A percentile compares a stretch with the other conserved stretches of the same genome.
These are phyloP conservation scores for Pammene fasciana DNA, from an alignment of 2,888 invertebrate species.

Conservation along the genomic window DNA sequence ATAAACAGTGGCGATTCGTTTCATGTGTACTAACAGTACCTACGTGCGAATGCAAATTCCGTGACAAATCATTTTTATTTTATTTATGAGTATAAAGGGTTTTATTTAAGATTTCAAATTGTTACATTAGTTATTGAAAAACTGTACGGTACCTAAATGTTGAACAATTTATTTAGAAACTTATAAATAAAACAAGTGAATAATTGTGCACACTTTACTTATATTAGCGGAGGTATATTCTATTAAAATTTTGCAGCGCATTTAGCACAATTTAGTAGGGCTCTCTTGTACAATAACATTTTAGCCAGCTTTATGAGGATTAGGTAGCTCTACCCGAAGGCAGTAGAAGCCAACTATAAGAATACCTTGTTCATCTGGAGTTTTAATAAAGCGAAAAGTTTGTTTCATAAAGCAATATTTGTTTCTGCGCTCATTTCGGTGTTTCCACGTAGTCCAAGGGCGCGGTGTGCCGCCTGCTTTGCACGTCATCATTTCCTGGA, in stretches of 20 bases:
- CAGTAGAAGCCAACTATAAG: constrained; percentile 36
- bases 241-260: too few relatives aligned
- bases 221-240: too few relatives aligned
- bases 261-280: too few relatives aligned
- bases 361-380: constrained; percentile 44
- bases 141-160: too few relatives aligned
- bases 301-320: background rate
- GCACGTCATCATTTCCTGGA: constrained; percentile 81
- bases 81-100: too few relatives aligned
- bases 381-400: constrained; percentile 47
- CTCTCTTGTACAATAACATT: background rate
- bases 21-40: background rate
- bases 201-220: too few relatives aligned
- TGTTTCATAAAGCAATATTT: constrained; percentile 48
- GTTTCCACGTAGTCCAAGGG: constrained; percentile 47
- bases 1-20: constrained; percentile 56
- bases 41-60: too few relatives aligned
- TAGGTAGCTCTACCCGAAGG: background rate
- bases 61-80: too few relatives aligned
- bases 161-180: too few relatives aligned
- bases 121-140: too few relatives aligned
- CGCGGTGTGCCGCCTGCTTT: constrained; percentile 68
- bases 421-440: constrained; percentile 47
- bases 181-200: too few relatives aligned
- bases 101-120: too few relatives aligned